Conservation (phyloP, 2,113 vertebrate species). For the Onychostruthus taczanowskii region DNA sequence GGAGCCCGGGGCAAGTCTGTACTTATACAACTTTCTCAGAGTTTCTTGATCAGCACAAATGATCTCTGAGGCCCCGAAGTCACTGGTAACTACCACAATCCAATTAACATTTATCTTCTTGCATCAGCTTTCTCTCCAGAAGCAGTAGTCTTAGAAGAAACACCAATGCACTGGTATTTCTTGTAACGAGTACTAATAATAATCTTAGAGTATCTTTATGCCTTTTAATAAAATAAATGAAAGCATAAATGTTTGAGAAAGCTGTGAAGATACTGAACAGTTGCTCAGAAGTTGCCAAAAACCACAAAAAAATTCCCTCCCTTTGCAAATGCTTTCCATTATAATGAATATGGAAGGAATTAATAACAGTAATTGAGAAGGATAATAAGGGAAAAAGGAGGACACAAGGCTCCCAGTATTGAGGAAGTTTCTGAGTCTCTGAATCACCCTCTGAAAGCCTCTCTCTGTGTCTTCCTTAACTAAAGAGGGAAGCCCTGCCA, state of each 20-base stretch:
- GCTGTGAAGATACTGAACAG: background rate
- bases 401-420: background rate
- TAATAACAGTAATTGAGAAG: background rate
- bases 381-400: background rate
- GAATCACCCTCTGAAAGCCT: background rate
- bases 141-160: background rate
- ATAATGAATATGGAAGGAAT: background rate
- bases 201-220: background rate
- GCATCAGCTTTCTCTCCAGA: background rate
- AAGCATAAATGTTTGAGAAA: background rate
- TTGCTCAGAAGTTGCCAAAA: background rate
- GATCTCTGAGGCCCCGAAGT: background rate
- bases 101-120: background rate
- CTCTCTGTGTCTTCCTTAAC: background rate
- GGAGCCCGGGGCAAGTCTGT: background rate
- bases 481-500: background rate
- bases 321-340: background rate
- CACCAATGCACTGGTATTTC: background rate
- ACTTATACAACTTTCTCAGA: background rate
- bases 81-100: background rate
- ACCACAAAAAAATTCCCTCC: background rate
- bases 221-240: background rate
- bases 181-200: background rate
- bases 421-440: background rate
- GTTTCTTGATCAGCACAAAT: background rate